These are phyloP conservation scores for Argopecten irradians DNA, from an alignment of 1,140 invertebrate genomes.

Conservation along the genomic window DNA sequence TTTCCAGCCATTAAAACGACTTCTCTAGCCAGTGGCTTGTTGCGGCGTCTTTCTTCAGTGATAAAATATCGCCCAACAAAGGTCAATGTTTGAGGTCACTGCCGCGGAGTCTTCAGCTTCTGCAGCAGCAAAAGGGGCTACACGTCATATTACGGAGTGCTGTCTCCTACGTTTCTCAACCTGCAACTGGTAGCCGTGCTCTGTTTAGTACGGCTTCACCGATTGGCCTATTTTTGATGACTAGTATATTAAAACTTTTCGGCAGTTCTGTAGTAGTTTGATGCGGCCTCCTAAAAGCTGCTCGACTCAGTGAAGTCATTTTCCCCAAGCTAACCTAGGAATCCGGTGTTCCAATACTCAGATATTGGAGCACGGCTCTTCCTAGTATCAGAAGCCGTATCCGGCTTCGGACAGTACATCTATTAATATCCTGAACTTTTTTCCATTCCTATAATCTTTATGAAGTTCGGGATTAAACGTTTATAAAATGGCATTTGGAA, in stretches of 20 bases:
- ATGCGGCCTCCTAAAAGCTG: slow-evolving; percentile 29
- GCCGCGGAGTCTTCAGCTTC: not conserved
- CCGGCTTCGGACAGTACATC: slow-evolving; percentile 34
- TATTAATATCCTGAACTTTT: slow-evolving; percentile 36
- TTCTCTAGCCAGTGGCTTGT: not conserved
- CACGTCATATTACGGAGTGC: not conserved
- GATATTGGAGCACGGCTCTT: slow-evolving; percentile 46
- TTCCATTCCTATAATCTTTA: slow-evolving; percentile 38
- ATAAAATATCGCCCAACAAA: not conserved
- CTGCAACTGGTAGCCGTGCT: not conserved
- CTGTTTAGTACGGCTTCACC: not conserved
- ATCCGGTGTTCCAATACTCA: slow-evolving; percentile 44
- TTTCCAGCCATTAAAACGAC: not conserved
- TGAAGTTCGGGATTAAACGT: slow-evolving; percentile 34
- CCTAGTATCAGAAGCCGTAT: slow-evolving; percentile 33
- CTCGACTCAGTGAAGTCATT: slow-evolving; percentile 34
- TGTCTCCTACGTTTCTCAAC: not conserved
- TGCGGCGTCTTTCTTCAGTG: not conserved
- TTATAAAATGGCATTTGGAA: slow-evolving; percentile 41
- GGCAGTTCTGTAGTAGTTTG: slow-evolving; percentile 8
- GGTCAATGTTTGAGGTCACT: not conserved
- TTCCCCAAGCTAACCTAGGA: slow-evolving; percentile 37
- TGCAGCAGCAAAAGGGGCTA: not conserved
- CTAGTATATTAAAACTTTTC: slow-evolving; percentile 23
- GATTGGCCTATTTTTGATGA: slow-evolving; percentile 15